Percentiles rank a stretch among this genome's conserved stretches.
Evolutionary conservation across 92 coral and sea anemone genomes (phyloP).

Genomic region (Micromussa lordhowensis): DNA sequence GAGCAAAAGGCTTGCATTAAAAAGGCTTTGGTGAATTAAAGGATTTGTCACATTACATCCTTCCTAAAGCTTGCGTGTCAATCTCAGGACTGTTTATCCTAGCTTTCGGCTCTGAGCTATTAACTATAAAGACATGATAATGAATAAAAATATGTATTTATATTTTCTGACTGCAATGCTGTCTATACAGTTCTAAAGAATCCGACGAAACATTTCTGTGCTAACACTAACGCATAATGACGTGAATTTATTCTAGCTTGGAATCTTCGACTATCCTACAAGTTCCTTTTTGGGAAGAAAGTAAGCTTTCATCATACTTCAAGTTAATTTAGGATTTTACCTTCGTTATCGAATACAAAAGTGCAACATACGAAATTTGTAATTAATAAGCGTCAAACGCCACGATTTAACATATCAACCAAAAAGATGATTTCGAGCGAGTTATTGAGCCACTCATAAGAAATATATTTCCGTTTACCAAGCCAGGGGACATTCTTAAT

Average conservation of each 20-base stretch:
- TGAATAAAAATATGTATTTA: not conserved
- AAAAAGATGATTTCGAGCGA: too few species aligned
- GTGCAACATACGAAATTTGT: too few species aligned
- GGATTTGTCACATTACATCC: not conserved
- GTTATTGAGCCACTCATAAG: too few species aligned
- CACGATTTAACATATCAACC: too few species aligned
- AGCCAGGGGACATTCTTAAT: not conserved
- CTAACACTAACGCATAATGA: not conserved
- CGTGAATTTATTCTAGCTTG: not conserved
- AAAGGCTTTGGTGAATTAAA: not conserved
- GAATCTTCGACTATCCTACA: not conserved
- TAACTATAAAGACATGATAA: not conserved
- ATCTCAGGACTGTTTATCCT: not conserved
- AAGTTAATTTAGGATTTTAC: too few species aligned
- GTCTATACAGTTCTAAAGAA: not conserved
- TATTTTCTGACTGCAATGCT: not conserved
- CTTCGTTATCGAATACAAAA: too few species aligned
- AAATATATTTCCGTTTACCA: not conserved
- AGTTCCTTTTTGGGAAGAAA: not conserved
- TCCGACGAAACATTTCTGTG: not conserved
- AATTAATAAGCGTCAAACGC: too few species aligned
- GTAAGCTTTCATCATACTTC: too few species aligned
- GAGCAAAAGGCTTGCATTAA: not conserved
- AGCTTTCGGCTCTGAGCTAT: not conserved
- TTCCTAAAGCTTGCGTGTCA: not conserved